Evolutionary conservation across 2,113 vertebrate species (phyloP), one percentile per base, ranked within the genome.

Genomic region (Numida meleagris): DNA sequence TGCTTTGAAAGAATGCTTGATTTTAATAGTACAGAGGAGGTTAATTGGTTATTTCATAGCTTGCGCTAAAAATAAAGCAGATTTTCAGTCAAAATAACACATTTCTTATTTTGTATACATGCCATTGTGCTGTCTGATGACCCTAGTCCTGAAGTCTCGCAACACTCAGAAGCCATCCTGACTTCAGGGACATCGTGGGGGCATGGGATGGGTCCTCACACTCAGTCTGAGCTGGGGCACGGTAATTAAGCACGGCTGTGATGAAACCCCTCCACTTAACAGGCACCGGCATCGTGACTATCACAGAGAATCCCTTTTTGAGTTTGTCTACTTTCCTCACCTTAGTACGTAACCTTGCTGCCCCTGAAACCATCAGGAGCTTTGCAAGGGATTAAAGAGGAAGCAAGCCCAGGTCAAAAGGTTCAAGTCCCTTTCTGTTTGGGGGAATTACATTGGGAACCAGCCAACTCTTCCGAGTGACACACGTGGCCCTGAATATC

Each of bases 21-120:
- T 82, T 95, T 90, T 82, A 88, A 96, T 8, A 82, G 58, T 71
- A 73, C n/a, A 70, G 38, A 82, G 68, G 31, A 51, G 36, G 81
- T 91, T 93, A 94, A 94, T 36, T 83, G 21, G 36, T 77, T 94
- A 73, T 59, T 38, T 81, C 65, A 82, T 62, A 68, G 14, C 57
- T 93, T 89, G 75, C 53, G 68, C 63, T 89, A 77, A 93, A 91
- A 82, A 88, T 72, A 95, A 91, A 87, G 61, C 50, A 80, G 75
- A 75, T 68, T 46, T 96, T 82, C 65, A 88, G 62, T 43, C 5
- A 12, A 89, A 95, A 88, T 86, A 92, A 95, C 74, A 67, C 51
- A 78, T 7, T 1, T 80, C 61, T 92, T 19, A 70, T 80, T 93
- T 73, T 70, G 48, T 9, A 77, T 3, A 38, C 38, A 70, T 53